phyloP scores from a whole-genome alignment of 2,888 invertebrate species.

The Sericinus montela region DNA sequence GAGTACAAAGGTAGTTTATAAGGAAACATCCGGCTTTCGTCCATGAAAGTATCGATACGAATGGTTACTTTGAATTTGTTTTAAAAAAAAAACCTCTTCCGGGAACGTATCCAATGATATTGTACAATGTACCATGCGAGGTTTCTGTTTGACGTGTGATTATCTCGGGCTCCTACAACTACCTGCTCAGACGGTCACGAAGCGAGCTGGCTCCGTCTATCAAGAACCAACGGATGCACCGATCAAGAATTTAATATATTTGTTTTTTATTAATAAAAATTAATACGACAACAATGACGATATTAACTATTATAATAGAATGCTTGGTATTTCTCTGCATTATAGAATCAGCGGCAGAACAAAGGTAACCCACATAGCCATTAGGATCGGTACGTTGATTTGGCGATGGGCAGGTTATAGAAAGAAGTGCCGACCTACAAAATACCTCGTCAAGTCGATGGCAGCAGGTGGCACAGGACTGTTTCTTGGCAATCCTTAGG shows the following conservation, averaged over 20 bases:
- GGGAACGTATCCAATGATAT: constrained; percentile 13
- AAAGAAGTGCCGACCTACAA: no score
- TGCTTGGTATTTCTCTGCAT: no score
- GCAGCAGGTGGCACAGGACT: no score
- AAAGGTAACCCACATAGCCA: no score
- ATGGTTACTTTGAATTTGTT: constrained; percentile 15
- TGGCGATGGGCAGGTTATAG: no score
- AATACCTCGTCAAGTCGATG: no score
- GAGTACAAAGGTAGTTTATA: constrained; percentile 60
- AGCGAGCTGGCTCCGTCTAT: constrained; percentile 49
- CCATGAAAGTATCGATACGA: constrained; percentile 28
- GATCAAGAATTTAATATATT: background rate
- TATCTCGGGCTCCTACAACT: constrained; percentile 26
- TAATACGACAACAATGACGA: no score
- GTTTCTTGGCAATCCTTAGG: no score
- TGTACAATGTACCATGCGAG: constrained; percentile 9
- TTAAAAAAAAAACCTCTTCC: constrained; percentile 16
- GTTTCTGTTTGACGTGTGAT: constrained; percentile 16
- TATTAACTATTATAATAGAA: no score
- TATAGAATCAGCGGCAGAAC: no score
- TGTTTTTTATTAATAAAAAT: no score
- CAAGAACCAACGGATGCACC: constrained; percentile 35
- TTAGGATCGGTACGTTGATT: no score
- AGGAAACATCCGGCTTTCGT: constrained; percentile 70
- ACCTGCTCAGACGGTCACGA: constrained; percentile 47